These are phyloP conservation scores for Spodoptera litura DNA, from an alignment of 1,140 invertebrate genomes.

Conservation along the genomic window DNA sequence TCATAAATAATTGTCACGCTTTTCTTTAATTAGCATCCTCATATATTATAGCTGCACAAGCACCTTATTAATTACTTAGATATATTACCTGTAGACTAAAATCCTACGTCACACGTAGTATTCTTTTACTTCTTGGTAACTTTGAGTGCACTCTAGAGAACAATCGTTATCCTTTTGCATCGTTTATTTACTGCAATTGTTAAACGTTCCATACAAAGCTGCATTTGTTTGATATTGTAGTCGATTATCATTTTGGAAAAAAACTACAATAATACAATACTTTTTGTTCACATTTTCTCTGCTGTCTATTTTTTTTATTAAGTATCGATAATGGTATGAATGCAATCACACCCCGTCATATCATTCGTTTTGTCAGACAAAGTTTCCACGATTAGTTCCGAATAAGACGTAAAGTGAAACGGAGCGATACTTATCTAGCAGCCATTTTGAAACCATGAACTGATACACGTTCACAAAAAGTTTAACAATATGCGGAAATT, in stretches of 20 bases:
- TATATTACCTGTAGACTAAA: no score
- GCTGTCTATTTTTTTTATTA: constrained; percentile 37
- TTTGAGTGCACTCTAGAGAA: no score
- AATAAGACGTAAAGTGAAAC: constrained; percentile 54
- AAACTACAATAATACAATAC: constrained; percentile 18
- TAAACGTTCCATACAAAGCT: constrained; percentile 7
- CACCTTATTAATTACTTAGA: no score
- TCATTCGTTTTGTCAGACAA: constrained; percentile 57
- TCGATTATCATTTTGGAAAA: not conserved
- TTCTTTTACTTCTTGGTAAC: no score
- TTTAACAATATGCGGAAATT: constrained; percentile 69
- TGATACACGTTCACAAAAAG: constrained; percentile 44
- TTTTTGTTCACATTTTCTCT: not conserved
- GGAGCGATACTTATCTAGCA: constrained; percentile 44
- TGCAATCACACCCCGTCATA: constrained; percentile 50
- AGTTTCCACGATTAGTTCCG: constrained; percentile 48
- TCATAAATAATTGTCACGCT: not conserved
- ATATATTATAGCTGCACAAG: not conserved
- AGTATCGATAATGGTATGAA: constrained; percentile 42
- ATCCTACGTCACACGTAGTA: no score
- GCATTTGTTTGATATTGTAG: not conserved
- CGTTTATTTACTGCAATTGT: not conserved
- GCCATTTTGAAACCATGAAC: constrained; percentile 52
- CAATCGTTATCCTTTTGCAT: not conserved
- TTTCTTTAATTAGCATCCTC: not conserved